These are phyloP conservation scores for Kradibia gibbosae DNA, from an alignment of 1,140 invertebrate genomes.

Conservation along the genomic window DNA sequence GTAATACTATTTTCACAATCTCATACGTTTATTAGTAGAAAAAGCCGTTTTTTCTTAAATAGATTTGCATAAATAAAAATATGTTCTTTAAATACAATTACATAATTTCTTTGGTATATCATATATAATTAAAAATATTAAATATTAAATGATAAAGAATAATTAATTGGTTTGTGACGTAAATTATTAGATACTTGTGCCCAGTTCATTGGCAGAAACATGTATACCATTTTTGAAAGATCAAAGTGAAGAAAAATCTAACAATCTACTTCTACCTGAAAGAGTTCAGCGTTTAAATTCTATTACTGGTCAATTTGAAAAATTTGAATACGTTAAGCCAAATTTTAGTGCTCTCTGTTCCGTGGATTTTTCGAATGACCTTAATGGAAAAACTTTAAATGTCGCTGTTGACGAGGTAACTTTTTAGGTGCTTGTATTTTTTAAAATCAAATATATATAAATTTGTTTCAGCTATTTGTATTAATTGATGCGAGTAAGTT, in stretches of 20 bases:
- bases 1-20: not conserved
- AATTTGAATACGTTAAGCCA: constrained; percentile 51
- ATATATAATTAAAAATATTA: not conserved
- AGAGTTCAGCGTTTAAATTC: constrained; percentile 51
- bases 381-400: constrained; percentile 47
- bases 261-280: constrained; percentile 39
- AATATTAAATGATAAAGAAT: not conserved
- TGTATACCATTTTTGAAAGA: constrained; percentile 52
- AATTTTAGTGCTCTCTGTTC: constrained; percentile 54
- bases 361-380: constrained; percentile 49
- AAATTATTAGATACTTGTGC: constrained; percentile 25
- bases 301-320: constrained; percentile 47
- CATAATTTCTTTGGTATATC: constrained; percentile 1
- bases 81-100: constrained; percentile 2
- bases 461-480: too few relatives aligned
- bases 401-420: constrained; percentile 47
- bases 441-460: not conserved
- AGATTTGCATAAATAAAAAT: not conserved
- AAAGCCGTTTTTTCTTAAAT: too few relatives aligned
- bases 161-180: not conserved
- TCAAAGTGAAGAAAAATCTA: not conserved
- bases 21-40: not conserved
- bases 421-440: not conserved
- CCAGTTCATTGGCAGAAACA: constrained; percentile 25
- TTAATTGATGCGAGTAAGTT: too few relatives aligned